A percentile compares a stretch with the other conserved stretches of the same genome.
phyloP scores from a whole-genome alignment of 2,113 vertebrate genomes.

The Atherinomorus stipes region DNA sequence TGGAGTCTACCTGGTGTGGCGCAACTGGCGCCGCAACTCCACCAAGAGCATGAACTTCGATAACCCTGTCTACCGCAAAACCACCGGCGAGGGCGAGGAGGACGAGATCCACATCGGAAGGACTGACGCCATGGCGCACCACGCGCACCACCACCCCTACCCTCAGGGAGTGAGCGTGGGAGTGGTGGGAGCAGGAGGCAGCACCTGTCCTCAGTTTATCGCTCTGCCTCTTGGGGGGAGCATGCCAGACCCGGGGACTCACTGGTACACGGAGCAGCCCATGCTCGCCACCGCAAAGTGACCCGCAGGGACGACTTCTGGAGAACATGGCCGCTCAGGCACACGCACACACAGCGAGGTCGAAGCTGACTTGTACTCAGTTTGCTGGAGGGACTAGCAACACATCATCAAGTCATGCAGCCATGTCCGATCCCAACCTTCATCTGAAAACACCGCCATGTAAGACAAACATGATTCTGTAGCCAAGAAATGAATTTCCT shows the following conservation, averaged over 20 bases:
- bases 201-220: slow-evolving; percentile 82
- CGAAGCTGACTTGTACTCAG: slow-evolving; percentile 46
- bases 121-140: slow-evolving; percentile 88
- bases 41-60: slow-evolving; percentile 99
- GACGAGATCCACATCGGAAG: slow-evolving; percentile 97
- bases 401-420: slow-evolving; percentile 61
- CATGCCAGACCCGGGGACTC: slow-evolving; percentile 81
- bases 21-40: slow-evolving; percentile 96
- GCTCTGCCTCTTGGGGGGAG: slow-evolving; percentile 80
- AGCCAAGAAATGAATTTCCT: slow-evolving; percentile 7
- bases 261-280: slow-evolving; percentile 86
- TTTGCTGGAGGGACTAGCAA: slow-evolving; percentile 41
- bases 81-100: slow-evolving; percentile 92
- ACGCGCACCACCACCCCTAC: slow-evolving; percentile 82
- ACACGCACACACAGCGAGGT: slow-evolving; percentile 58
- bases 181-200: slow-evolving; percentile 61
- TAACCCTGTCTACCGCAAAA: slow-evolving; percentile 98
- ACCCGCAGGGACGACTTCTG: slow-evolving; percentile 15
- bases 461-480: slow-evolving; percentile 12
- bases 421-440: slow-evolving; percentile 49
- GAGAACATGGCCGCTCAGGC: slow-evolving; percentile 60
- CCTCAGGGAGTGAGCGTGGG: slow-evolving; percentile 84
- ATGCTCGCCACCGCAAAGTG: slow-evolving; percentile 79
- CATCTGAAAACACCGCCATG: slow-evolving; percentile 27
- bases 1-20: slow-evolving; percentile 94